These are phyloP conservation scores for Dasyornis broadbenti DNA, from an alignment of 2,113 vertebrate species.

Conservation along the genomic window DNA sequence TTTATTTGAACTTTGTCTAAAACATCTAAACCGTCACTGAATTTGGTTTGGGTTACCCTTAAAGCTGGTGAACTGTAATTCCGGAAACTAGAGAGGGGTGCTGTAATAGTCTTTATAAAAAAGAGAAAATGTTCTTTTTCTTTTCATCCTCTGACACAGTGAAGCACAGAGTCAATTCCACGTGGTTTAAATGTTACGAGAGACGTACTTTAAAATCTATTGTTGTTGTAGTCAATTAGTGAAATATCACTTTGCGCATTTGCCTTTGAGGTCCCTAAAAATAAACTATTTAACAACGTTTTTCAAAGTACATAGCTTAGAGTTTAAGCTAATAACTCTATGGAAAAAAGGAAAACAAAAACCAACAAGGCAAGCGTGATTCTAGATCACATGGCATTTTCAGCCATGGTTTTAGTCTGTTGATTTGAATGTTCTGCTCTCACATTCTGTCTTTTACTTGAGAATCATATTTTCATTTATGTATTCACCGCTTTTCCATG, in stretches of 20 bases:
- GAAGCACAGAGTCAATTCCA: rapidly evolving
- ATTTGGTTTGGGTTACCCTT: background rate
- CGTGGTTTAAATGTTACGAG: background rate
- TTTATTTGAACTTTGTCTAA: background rate
- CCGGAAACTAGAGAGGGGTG: background rate
- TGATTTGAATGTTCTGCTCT: background rate
- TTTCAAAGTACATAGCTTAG: background rate
- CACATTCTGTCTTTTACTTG: background rate
- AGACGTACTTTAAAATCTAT: rapidly evolving
- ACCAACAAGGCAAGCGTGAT: rapidly evolving
- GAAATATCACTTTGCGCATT: background rate
- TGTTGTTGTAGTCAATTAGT: background rate
- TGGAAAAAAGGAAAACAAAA: no score
- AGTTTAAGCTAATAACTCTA: background rate
- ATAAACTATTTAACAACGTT: background rate
- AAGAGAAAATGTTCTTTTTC: background rate
- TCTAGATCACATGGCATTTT: background rate
- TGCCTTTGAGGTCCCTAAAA: background rate
- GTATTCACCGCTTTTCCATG: background rate
- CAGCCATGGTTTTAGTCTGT: background rate
- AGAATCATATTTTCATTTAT: background rate
- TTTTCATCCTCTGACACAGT: no score
- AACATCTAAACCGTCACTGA: background rate
- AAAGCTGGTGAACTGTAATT: background rate
- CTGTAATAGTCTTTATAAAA: background rate